A percentile compares a stretch with the other conserved stretches of the same genome.
Conservation (phyloP, 1,140 invertebrate species). For the Hypsibius dujardini region DNA sequence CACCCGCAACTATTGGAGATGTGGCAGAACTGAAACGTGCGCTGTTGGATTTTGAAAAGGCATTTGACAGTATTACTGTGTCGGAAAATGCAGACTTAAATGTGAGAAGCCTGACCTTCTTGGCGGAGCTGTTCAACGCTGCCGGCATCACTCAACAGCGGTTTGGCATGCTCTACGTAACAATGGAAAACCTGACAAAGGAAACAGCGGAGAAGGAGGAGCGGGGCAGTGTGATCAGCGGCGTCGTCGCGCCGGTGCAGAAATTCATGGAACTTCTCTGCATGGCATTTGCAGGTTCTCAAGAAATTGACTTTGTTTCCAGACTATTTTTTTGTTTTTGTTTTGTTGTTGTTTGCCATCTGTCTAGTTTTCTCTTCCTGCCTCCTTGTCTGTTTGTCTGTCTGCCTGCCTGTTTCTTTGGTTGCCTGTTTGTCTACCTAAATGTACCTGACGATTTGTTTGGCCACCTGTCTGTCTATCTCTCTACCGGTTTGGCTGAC, state of each 20-base stretch:
- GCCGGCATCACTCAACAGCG: constrained; percentile 24
- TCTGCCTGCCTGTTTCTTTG: too few species aligned
- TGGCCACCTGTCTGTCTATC: too few species aligned
- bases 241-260: constrained; percentile 36
- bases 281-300: constrained; percentile 40
- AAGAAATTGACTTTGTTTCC: too few species aligned
- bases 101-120: background rate
- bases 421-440: too few species aligned
- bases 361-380: too few species aligned
- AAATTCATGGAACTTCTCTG: constrained; percentile 54
- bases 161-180: constrained; percentile 22
- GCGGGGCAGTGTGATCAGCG: background rate
- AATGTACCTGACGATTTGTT: too few species aligned
- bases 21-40: constrained; percentile 47
- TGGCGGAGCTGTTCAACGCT: constrained; percentile 12
- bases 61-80: constrained; percentile 51
- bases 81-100: constrained; percentile 32
- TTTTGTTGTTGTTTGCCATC: too few species aligned
- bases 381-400: too few species aligned
- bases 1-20: too few species aligned
- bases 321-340: too few species aligned
- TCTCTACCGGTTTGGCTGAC: too few species aligned
- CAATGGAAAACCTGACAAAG: constrained; percentile 21
- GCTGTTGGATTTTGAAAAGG: constrained; percentile 55
- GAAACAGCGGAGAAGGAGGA: constrained; percentile 21